A percentile compares a stretch with the other conserved stretches of the same genome.
These are phyloP conservation scores for Heliopora coerulea DNA, from an alignment of 92 coral and sea anemone species.

Conservation along the genomic window DNA sequence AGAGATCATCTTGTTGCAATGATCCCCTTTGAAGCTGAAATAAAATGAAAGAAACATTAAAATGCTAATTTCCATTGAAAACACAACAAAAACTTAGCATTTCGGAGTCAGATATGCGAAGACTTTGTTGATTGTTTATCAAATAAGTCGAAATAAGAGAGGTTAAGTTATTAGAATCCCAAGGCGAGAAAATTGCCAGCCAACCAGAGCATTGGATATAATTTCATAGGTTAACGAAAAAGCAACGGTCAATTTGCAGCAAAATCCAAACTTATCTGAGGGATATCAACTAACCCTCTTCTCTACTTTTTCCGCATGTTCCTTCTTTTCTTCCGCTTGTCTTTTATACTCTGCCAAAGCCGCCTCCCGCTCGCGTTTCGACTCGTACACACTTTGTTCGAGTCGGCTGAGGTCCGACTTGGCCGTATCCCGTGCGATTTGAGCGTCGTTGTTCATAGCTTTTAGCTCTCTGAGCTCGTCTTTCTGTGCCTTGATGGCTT, in stretches of 20 bases:
- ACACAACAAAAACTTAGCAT: neutral
- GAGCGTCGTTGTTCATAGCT: slow-evolving; percentile 97
- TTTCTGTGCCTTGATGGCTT: slow-evolving; percentile 77
- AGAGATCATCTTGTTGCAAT: slow-evolving; percentile 84
- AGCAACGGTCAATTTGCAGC: too few species aligned
- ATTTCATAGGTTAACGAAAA: too few species aligned
- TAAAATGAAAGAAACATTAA: too few species aligned
- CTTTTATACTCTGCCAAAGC: slow-evolving; percentile 95
- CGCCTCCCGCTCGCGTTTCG: slow-evolving; percentile 89
- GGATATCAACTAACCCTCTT: slow-evolving; percentile 68
- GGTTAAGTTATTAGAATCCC: too few species aligned
- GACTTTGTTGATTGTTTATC: too few species aligned
- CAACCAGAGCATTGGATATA: too few species aligned
- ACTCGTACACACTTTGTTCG: slow-evolving; percentile 93
- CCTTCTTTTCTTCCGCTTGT: slow-evolving; percentile 98
- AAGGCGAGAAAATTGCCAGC: too few species aligned
- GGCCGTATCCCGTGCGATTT: slow-evolving; percentile 95
- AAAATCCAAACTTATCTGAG: neutral
- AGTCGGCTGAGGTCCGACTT: slow-evolving; percentile 90
- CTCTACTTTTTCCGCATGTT: slow-evolving; percentile 98
- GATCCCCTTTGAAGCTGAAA: slow-evolving; percentile 89
- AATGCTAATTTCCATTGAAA: too few species aligned
- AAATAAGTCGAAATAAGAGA: too few species aligned
- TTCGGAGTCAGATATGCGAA: neutral
- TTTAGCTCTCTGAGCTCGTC: slow-evolving; percentile 86